phyloP scores from a whole-genome alignment of 2,797 vertebrate species.

The Sebastes cheni region DNA sequence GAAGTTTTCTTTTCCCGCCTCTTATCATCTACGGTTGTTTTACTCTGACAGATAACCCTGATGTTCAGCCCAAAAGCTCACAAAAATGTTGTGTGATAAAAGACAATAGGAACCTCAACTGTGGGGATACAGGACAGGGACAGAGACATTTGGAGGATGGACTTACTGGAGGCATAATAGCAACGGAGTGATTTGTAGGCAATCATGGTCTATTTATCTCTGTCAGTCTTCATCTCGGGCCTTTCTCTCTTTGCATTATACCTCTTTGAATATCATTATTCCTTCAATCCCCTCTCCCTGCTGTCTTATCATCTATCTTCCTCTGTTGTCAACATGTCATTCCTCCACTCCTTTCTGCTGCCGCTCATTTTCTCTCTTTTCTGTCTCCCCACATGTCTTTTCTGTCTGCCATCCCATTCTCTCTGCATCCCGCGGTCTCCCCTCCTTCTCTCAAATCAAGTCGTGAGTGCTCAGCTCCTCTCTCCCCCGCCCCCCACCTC shows the following conservation, averaged over 20 bases:
- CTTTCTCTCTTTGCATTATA: slow-evolving; percentile 46
- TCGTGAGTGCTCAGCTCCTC: slow-evolving; percentile 46
- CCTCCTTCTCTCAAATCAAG: slow-evolving; percentile 42
- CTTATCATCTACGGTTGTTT: neutral
- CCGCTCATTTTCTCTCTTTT: slow-evolving; percentile 34
- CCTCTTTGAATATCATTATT: slow-evolving; percentile 50
- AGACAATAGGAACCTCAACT: neutral
- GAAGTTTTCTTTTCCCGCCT: neutral
- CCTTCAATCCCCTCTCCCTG: slow-evolving; percentile 18
- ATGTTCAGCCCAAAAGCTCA: neutral
- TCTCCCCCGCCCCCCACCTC: slow-evolving; percentile 1
- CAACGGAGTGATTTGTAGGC: slow-evolving; percentile 50
- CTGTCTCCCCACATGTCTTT: slow-evolving; percentile 3
- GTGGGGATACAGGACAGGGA: neutral
- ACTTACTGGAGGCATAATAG: slow-evolving; percentile 18
- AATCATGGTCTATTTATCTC: slow-evolving; percentile 52
- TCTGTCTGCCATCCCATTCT: slow-evolving; percentile 13
- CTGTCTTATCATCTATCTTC: slow-evolving; percentile 58
- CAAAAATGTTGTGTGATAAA: neutral
- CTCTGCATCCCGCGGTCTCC: slow-evolving; percentile 22
- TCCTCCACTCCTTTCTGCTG: slow-evolving; percentile 39
- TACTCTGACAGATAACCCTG: neutral
- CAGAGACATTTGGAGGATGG: slow-evolving; percentile 18
- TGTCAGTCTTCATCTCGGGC: slow-evolving; percentile 41
- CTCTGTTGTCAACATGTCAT: slow-evolving; percentile 59